Percentiles rank a stretch among this genome's conserved stretches.
Evolutionary conservation across 2,888 invertebrate genomes (phyloP).

Genomic region (Phorcus lineatus): DNA sequence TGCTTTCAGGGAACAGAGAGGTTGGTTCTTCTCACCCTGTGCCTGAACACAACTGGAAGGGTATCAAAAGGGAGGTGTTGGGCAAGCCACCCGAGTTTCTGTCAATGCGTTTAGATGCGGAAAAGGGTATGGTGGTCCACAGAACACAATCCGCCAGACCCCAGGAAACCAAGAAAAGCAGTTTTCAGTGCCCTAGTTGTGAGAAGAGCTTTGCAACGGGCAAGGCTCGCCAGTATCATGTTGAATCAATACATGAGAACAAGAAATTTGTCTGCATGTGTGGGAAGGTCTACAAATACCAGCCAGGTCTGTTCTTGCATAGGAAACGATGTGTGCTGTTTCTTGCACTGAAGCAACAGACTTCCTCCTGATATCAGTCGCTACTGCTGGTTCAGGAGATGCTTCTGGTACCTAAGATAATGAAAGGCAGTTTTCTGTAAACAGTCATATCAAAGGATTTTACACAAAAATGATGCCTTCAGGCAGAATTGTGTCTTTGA

Average conservation of each 20-base stretch:
- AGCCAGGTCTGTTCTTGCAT: neutral
- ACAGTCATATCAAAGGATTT: no score
- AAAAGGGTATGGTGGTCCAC: neutral
- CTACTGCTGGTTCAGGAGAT: no score
- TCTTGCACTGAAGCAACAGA: neutral
- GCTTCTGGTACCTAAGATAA: no score
- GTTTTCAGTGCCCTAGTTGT: neutral
- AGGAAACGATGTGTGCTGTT: neutral
- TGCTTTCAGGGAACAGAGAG: neutral
- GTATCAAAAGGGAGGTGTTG: neutral
- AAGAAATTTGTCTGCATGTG: neutral
- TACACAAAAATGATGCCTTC: no score
- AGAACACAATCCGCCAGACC: neutral
- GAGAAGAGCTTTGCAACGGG: neutral
- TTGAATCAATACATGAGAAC: neutral
- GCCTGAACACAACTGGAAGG: neutral
- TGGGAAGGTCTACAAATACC: neutral
- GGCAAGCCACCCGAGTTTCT: neutral
- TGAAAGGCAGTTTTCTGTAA: no score
- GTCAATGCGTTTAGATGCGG: neutral
- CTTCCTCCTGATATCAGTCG: no score
- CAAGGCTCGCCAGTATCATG: neutral
- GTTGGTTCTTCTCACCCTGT: neutral
- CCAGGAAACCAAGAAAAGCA: neutral
- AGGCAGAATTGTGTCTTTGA: no score